A percentile compares a stretch with the other conserved stretches of the same genome.
Evolutionary conservation across 2,888 invertebrate genomes (phyloP).

Genomic region (Proisotoma minuta): DNA sequence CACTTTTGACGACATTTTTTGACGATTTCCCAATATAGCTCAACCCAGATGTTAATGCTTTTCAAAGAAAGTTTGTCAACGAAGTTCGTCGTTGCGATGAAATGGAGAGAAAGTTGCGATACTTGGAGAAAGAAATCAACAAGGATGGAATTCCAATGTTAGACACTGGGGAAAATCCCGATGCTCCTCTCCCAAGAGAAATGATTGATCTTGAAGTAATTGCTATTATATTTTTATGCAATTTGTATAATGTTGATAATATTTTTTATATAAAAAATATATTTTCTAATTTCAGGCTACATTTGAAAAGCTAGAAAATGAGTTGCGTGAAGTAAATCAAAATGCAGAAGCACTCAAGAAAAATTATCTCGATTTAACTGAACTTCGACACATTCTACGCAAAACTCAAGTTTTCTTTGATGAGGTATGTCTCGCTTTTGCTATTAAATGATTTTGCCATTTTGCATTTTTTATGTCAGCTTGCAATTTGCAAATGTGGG

Average conservation of each 20-base stretch:
- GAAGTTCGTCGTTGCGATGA: slow-evolving; percentile 97
- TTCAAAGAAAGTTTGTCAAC: slow-evolving; percentile 97
- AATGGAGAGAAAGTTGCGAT: slow-evolving; percentile 95
- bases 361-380: slow-evolving; percentile 91
- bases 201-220: slow-evolving; percentile 97
- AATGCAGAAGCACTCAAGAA: slow-evolving; percentile 95
- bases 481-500: no score
- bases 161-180: slow-evolving; percentile 96
- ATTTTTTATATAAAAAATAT: no score
- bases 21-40: slow-evolving; percentile 59
- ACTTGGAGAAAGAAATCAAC: slow-evolving; percentile 93
- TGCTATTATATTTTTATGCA: no score
- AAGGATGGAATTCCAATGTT: slow-evolving; percentile 96
- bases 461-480: background rate
- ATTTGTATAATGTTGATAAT: no score
- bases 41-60: slow-evolving; percentile 95
- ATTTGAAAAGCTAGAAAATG: slow-evolving; percentile 92
- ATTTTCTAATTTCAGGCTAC: no score
- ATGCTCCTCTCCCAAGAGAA: slow-evolving; percentile 97
- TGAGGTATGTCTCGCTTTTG: slow-evolving; percentile 68
- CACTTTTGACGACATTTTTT: background rate
- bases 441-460: background rate
- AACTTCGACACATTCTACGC: slow-evolving; percentile 90
- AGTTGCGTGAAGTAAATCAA: slow-evolving; percentile 95
- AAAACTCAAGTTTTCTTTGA: slow-evolving; percentile 98